Evolutionary conservation across 2,888 invertebrate species (phyloP).

Genomic region (Heteropelma amictum): DNA sequence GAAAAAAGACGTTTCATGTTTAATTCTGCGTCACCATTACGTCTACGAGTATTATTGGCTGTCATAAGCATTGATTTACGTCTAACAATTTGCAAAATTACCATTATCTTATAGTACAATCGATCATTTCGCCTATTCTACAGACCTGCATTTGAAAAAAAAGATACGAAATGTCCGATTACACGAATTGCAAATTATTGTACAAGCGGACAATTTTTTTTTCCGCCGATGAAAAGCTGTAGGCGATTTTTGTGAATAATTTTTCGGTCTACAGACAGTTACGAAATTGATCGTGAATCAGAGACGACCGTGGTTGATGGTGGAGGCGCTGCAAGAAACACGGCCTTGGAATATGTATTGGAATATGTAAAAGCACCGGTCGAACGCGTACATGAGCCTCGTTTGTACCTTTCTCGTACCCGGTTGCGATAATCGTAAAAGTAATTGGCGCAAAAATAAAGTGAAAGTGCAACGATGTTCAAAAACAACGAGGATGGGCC

Average conservation of each 20-base stretch:
- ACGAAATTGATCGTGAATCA: constrained; percentile 34
- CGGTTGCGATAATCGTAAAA: constrained; percentile 26
- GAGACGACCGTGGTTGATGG: neutral
- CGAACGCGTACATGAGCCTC: neutral
- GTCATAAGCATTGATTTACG: too few relatives aligned
- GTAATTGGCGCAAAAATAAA: constrained; percentile 35
- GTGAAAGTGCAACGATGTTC: constrained; percentile 26
- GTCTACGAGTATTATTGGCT: too few relatives aligned
- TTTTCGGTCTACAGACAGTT: constrained; percentile 19
- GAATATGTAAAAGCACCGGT: constrained; percentile 21
- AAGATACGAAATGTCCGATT: neutral
- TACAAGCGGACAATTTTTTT: neutral
- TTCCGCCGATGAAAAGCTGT: neutral
- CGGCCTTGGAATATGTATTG: constrained; percentile 26
- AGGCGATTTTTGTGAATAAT: constrained; percentile 19
- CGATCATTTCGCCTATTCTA: too few relatives aligned
- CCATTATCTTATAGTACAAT: too few relatives aligned
- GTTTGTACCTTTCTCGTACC: neutral
- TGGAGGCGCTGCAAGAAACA: constrained; percentile 12
- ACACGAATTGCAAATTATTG: neutral
- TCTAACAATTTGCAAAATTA: too few relatives aligned
- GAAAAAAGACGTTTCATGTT: too few relatives aligned
- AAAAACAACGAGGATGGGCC: constrained; percentile 4
- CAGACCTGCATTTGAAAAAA: too few relatives aligned
- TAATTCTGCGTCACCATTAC: too few relatives aligned